Percentiles rank a stretch among this genome's conserved stretches.
Evolutionary conservation across 1,140 invertebrate genomes (phyloP).

Genomic region (Helicoverpa armigera): DNA sequence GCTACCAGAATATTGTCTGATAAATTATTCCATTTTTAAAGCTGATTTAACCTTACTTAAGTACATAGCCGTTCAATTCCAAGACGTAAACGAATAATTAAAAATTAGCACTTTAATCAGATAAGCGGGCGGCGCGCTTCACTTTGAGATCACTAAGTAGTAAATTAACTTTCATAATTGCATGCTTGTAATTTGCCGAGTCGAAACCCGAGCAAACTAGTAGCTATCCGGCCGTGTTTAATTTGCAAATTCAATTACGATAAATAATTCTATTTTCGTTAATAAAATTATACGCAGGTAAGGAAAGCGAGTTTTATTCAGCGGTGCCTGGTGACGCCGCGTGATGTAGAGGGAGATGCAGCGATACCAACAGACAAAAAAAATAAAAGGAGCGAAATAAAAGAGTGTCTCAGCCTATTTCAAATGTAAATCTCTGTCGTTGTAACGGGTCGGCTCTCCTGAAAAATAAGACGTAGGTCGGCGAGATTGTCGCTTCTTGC

Average conservation of each 20-base stretch:
- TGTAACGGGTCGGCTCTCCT: constrained; percentile 74
- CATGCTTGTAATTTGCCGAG: constrained; percentile 46
- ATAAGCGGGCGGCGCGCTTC: constrained; percentile 46
- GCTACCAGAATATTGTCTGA: constrained; percentile 47
- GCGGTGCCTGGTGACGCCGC: constrained; percentile 24
- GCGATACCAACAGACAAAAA: constrained; percentile 56
- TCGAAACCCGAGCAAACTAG: constrained; percentile 42
- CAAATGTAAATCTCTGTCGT: constrained; percentile 80
- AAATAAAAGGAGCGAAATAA: constrained; percentile 71
- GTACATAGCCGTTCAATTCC: constrained; percentile 14
- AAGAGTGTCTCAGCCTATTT: constrained; percentile 74
- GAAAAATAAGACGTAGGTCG: constrained; percentile 77
- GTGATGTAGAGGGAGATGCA: constrained; percentile 44
- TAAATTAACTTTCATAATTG: constrained; percentile 50
- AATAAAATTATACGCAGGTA: constrained; percentile 45
- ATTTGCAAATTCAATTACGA: constrained; percentile 41
- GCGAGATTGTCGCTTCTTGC: constrained; percentile 72
- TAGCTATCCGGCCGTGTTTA: constrained; percentile 39
- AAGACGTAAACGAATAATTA: constrained; percentile 51
- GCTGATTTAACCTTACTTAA: constrained; percentile 19
- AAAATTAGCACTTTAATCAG: constrained; percentile 48
- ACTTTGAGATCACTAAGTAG: constrained; percentile 45
- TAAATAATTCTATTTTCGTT: constrained; percentile 39
- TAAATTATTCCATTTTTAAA: constrained; percentile 52
- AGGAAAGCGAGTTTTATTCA: constrained; percentile 34